Evolutionary conservation across 2,113 vertebrate species (phyloP), one percentile per base, ranked within the genome.

Genomic region (Oceanodroma tethys): DNA sequence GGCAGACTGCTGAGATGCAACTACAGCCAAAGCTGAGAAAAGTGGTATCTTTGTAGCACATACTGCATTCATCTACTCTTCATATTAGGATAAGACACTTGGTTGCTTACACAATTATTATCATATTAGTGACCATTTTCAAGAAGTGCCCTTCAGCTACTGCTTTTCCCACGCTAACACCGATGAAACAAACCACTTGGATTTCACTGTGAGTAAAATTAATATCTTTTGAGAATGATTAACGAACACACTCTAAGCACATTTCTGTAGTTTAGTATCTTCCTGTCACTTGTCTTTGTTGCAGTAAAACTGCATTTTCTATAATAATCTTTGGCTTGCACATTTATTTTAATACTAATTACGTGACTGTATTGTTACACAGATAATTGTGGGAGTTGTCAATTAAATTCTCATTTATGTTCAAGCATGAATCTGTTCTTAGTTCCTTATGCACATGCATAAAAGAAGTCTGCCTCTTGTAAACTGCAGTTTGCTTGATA

Each of bases 331-430:
- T 89, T 65, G 75, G 23, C 73, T 97, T 96, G 83, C n/a, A 67
- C 65, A n/a, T 93, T 93, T 66, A 85, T 92, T 95, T 84, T 96
- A 94, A 75, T 93, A 92, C 74, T 96, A 96, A 96, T 97, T 96
- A 96, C 1, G 26, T 91, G 86, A 92, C 50, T 89, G 80, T 88
- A 95, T 94, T 92, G 74, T 95, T 90, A 74, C 73, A 82, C 53
- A 95, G 88, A 86, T 96, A 88, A 97, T 92, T 94, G 62, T 71
- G 73, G 73, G 88, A 81, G 60, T 90, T 95, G 76, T 86, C 94
- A 96, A 92, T 93, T 96, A 88, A 95, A 76, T 93, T 95, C 74
- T 92, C 84, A 90, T 89, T 97, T 97, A 79, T 72, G 75, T 86
- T 95, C 45, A 86, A 94, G 80, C 42, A 23, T 29, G n/a, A 95